phyloP scores from a whole-genome alignment of 2,888 invertebrate species.

The Agrotis puta region DNA sequence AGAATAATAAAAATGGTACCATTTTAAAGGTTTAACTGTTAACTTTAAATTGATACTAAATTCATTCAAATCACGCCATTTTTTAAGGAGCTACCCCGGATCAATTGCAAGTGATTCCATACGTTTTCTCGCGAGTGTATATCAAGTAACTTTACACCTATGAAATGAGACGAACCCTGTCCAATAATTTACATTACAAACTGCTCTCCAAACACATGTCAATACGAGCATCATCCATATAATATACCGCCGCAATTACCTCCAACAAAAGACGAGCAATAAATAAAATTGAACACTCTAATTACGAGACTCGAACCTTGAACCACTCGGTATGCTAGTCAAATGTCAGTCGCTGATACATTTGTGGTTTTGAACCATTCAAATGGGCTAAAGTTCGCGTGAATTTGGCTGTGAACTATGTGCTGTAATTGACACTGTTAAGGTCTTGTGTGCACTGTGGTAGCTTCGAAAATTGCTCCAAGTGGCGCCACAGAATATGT shows the following conservation, averaged over 20 bases:
- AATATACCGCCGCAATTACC: slow-evolving; percentile 48
- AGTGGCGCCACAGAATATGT: background rate
- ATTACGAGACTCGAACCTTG: slow-evolving; percentile 64
- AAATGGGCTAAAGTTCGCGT: slow-evolving; percentile 41
- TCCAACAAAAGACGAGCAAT: slow-evolving; percentile 55
- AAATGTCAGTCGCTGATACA: slow-evolving; percentile 61
- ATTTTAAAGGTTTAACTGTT: too few species aligned
- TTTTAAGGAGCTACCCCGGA: too few species aligned
- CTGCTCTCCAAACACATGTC: slow-evolving; percentile 20
- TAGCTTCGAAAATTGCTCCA: background rate
- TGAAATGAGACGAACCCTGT: too few species aligned
- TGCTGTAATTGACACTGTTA: slow-evolving; percentile 26
- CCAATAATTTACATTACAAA: slow-evolving; percentile 24
- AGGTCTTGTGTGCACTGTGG: background rate
- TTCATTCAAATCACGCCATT: too few species aligned
- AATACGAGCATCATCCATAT: slow-evolving; percentile 26
- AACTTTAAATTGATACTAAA: too few species aligned
- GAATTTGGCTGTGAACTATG: slow-evolving; percentile 43
- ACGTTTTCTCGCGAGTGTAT: too few species aligned
- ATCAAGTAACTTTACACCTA: too few species aligned
- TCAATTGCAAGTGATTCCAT: too few species aligned
- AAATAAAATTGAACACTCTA: slow-evolving; percentile 65
- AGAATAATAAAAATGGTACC: too few species aligned
- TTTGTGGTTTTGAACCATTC: slow-evolving; percentile 52
- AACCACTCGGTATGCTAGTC: slow-evolving; percentile 54